phyloP scores from a whole-genome alignment of 2,888 invertebrate genomes.

The Diaprepes abbreviatus region DNA sequence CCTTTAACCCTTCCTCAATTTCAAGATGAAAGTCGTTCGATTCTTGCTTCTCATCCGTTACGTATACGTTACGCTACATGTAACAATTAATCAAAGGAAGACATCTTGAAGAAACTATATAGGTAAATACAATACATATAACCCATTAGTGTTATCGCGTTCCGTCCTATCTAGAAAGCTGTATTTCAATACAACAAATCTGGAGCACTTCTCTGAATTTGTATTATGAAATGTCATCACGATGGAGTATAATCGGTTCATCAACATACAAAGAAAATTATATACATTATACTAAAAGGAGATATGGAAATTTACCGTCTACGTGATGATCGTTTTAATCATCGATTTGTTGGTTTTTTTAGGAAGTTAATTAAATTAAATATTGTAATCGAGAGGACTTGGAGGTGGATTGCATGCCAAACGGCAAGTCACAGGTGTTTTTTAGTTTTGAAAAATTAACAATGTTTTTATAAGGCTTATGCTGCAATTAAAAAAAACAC shows the following conservation, averaged over 20 bases:
- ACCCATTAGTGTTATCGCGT: slow-evolving; percentile 34
- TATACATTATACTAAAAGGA: slow-evolving; percentile 12
- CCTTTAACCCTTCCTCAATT: slow-evolving; percentile 1
- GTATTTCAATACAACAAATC: slow-evolving; percentile 34
- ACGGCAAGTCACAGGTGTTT: no score
- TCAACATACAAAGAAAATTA: slow-evolving; percentile 24
- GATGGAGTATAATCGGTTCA: slow-evolving; percentile 9
- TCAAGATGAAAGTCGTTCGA: not conserved
- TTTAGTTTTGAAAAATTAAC: no score
- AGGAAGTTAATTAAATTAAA: no score
- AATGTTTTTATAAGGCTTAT: no score
- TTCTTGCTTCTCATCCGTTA: not conserved
- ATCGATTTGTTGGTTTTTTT: no score
- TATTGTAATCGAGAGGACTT: no score
- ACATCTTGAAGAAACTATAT: slow-evolving; percentile 32
- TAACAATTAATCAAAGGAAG: slow-evolving; percentile 36
- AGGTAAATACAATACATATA: slow-evolving; percentile 33
- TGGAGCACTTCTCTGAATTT: slow-evolving; percentile 25
- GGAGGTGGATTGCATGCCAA: no score
- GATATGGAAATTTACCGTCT: slow-evolving; percentile 6
- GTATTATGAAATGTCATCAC: slow-evolving; percentile 32
- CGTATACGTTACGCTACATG: slow-evolving; percentile 4
- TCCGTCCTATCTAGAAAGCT: slow-evolving; percentile 26
- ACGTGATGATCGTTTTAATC: not conserved
- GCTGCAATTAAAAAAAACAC: no score